These are phyloP conservation scores for Trematocara unimaculatum DNA, from an alignment of 2,113 vertebrate species.

Conservation along the genomic window DNA sequence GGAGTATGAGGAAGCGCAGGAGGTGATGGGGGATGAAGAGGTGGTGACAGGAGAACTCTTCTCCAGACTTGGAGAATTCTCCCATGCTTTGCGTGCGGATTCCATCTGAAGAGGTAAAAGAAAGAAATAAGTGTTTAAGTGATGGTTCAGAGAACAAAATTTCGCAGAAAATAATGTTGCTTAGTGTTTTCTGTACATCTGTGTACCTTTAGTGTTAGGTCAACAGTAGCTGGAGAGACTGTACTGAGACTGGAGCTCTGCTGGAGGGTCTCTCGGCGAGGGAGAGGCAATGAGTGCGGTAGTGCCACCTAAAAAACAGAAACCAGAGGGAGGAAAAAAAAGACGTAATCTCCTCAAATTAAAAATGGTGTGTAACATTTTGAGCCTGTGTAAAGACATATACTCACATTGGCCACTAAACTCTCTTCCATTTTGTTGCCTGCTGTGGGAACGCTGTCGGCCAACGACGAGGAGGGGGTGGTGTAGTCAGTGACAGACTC, in stretches of 20 bases:
- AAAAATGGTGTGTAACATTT: neutral
- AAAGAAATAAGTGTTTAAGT: neutral
- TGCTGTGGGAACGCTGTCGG: constrained; percentile 86
- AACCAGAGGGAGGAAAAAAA: neutral
- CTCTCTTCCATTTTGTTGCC: constrained; percentile 92
- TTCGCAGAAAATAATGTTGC: neutral
- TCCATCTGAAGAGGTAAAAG: constrained; percentile 82
- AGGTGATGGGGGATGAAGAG: constrained; percentile 83
- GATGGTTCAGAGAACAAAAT: neutral
- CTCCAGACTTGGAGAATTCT: constrained; percentile 95
- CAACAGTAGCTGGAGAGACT: constrained; percentile 94
- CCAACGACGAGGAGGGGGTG: constrained; percentile 87
- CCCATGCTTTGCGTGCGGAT: constrained; percentile 97
- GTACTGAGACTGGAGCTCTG: constrained; percentile 93
- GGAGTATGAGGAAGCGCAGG: constrained; percentile 81
- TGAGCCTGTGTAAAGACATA: constrained; percentile 4
- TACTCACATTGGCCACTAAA: constrained; percentile 91
- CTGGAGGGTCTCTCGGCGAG: constrained; percentile 89
- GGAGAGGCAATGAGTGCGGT: constrained; percentile 89
- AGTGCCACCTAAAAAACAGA: constrained; percentile 82
- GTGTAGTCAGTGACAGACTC: constrained; percentile 98
- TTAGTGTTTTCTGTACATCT: neutral
- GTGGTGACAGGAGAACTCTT: constrained; percentile 90
- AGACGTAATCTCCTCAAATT: neutral
- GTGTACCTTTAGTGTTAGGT: constrained; percentile 94